These are phyloP conservation scores for Suricata suricatta DNA, from an alignment of 2,113 vertebrate genomes.

Conservation along the genomic window DNA sequence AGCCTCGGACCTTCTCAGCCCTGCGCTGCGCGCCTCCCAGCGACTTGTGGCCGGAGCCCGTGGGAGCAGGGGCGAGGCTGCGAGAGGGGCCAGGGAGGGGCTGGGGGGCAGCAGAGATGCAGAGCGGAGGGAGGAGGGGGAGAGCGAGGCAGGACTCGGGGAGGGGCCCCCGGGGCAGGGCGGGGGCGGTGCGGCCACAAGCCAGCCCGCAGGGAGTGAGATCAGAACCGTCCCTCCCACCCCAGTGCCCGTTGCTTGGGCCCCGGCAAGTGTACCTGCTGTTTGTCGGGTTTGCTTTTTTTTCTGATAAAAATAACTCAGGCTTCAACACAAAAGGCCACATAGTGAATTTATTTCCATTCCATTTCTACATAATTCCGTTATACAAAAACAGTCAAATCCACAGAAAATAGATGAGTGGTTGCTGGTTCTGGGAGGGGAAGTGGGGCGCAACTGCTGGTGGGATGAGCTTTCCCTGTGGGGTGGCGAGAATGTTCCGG, in stretches of 20 bases:
- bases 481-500: too few relatives aligned
- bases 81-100: fast-evolving
- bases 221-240: fast-evolving
- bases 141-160: fast-evolving
- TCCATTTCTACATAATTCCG: background rate
- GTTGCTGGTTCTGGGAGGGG: too few relatives aligned
- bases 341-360: background rate
- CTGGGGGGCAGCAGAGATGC: fast-evolving
- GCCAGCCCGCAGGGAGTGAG: fast-evolving
- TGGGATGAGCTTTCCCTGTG: fast-evolving
- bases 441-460: fast-evolving
- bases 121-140: fast-evolving
- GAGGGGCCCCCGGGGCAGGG: too few relatives aligned
- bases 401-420: background rate
- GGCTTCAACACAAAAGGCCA: background rate
- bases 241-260: background rate
- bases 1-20: fast-evolving
- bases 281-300: background rate
- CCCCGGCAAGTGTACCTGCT: background rate
- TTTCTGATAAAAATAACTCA: background rate
- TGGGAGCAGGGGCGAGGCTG: fast-evolving
- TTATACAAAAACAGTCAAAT: background rate
- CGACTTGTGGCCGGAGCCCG: fast-evolving
- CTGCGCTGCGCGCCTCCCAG: too few relatives aligned
- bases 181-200: background rate